Conservation (phyloP, 2,797 vertebrate genomes). For the Stomatorhinus walkeri region DNA sequence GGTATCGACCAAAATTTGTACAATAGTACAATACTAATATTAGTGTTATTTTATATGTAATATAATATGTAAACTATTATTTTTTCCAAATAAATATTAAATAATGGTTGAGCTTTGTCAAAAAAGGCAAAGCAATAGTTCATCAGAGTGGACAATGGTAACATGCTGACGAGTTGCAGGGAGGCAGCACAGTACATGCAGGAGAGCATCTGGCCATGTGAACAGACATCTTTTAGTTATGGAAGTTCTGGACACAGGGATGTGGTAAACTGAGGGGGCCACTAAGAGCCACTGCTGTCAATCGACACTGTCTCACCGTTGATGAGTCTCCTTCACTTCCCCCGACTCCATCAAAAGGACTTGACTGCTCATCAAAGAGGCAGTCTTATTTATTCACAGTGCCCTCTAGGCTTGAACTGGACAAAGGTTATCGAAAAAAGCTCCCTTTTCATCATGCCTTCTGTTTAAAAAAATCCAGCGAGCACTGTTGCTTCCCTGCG, state of each 20-base stretch:
- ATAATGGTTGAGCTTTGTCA: background rate
- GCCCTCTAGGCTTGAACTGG: background rate
- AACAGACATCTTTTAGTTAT: background rate
- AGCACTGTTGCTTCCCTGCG: constrained; percentile 19
- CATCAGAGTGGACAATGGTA: background rate
- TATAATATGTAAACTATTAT: background rate
- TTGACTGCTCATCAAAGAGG: constrained; percentile 66
- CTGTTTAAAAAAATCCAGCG: constrained; percentile 12
- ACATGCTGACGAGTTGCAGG: background rate
- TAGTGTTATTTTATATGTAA: background rate
- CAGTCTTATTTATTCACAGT: constrained; percentile 18
- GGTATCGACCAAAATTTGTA: background rate
- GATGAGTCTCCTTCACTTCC: constrained; percentile 45
- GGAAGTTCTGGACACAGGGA: background rate
- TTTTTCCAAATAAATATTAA: background rate
- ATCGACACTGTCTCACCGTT: constrained; percentile 52
- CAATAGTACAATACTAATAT: background rate
- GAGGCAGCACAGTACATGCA: background rate
- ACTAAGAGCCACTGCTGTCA: background rate
- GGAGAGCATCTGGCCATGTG: background rate
- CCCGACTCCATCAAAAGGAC: constrained; percentile 62
- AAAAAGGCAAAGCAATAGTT: background rate
- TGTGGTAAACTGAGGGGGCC: background rate
- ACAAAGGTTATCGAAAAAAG: background rate
- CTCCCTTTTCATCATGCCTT: background rate